Evolutionary conservation across 2,113 vertebrate species (phyloP), one percentile per base, ranked within the genome.

Genomic region (Montifringilla adamsi): DNA sequence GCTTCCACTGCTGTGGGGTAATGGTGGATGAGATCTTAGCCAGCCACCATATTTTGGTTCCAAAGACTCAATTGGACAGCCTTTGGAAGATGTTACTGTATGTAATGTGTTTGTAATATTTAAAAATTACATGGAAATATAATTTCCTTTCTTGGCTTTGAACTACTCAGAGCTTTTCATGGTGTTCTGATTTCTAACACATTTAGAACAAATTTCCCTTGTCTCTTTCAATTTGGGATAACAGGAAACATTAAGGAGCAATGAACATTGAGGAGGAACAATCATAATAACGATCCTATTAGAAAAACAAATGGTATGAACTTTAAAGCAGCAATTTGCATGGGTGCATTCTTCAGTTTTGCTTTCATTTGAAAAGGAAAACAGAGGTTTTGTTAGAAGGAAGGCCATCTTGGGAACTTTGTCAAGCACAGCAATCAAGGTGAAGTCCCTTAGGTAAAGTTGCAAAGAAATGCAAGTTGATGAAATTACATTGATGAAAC

Each of bases 171-270:
- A 87, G 37, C 39, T 87, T 94, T 94, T 94, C 41, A 89, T 50
- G 53, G 35, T 44, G 63, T 93, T 96, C 91, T 95, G 39, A 74
- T 79, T 97, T 96, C 95, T 90, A 92, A 89, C n/a, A 63, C 28
- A 91, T 95, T 96, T 72, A 15, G 60, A 89, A 88, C 31, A 68
- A 88, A 96, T 94, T 91, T 96, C 17, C 73, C 75, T 87, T 93
- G 60, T 95, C 76, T 97, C 35, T 94, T 95, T 94, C 93, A 94
- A 92, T 91, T 75, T 64, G 49, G 35, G 44, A 90, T 91, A 90
- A 97, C 21, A 87, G 59, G 50, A 62, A 86, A 64, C 67, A 78
- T 77, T 87, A 90, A 95, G 75, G 31, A 47, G 21, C 39, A 95
- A 88, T 76, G n/a, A 94, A 93, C 47, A 94, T 27, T 66, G 39